phyloP scores from a whole-genome alignment of 2,797 vertebrate genomes.

The Pseudomugil tenellus region DNA sequence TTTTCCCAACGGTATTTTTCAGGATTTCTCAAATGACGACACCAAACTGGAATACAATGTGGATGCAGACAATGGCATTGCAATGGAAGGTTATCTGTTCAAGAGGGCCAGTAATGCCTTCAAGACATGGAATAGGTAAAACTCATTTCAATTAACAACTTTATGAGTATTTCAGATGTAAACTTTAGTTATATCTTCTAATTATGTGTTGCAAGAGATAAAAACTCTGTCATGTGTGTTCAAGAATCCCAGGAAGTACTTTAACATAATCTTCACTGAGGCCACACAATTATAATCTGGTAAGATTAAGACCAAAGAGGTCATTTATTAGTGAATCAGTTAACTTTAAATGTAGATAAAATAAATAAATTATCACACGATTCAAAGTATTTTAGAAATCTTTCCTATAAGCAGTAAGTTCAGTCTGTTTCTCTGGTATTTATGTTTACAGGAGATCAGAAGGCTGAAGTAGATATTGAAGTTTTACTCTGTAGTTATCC shows the following conservation, averaged over 20 bases:
- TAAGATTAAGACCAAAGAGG: background rate
- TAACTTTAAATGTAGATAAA: background rate
- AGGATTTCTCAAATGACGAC: slow-evolving; percentile 97
- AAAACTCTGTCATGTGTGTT: background rate
- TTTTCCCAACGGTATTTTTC: slow-evolving; percentile 14
- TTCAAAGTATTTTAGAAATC: background rate
- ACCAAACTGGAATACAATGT: slow-evolving; percentile 96
- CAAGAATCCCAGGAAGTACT: background rate
- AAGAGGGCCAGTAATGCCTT: slow-evolving; percentile 99
- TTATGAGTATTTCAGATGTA: background rate
- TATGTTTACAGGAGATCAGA: background rate
- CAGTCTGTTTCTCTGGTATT: background rate
- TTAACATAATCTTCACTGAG: background rate
- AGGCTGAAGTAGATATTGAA: background rate
- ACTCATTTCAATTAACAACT: background rate
- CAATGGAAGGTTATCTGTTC: slow-evolving; percentile 98
- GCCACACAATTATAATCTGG: background rate
- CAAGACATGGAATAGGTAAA: slow-evolving; percentile 98
- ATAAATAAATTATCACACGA: too few species aligned
- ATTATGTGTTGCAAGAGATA: background rate
- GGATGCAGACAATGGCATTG: slow-evolving; percentile 93
- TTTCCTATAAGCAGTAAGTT: background rate
- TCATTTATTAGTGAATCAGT: background rate
- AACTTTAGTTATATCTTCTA: background rate
- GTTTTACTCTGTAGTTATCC: background rate